phyloP scores from a whole-genome alignment of 92 coral and sea anemone species.

The Epizoanthus rinbou region DNA sequence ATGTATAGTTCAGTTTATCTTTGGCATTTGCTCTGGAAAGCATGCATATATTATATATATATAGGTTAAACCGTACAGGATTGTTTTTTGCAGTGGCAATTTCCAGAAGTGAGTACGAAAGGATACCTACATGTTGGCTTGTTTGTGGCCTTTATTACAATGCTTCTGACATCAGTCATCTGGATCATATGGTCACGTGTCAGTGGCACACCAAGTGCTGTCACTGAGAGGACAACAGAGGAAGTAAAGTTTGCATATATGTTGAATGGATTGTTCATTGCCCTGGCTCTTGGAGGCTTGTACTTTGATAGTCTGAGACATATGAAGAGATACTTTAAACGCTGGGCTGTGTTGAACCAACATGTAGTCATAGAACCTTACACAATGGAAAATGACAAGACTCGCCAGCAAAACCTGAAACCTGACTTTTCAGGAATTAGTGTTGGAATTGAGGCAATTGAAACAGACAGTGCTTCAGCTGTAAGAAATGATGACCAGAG shows the following conservation, averaged over 20 bases:
- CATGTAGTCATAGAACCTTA: slow-evolving; percentile 78
- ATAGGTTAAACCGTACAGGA: not conserved
- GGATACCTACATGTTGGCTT: slow-evolving; percentile 95
- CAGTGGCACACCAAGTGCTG: slow-evolving; percentile 84
- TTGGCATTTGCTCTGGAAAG: not conserved
- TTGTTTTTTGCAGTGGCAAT: slow-evolving; percentile 73
- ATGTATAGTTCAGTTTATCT: not conserved
- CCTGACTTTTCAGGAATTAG: slow-evolving; percentile 30
- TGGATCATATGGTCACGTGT: slow-evolving; percentile 99
- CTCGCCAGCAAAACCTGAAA: slow-evolving; percentile 1
- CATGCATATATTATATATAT: too few relatives aligned
- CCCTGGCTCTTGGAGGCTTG: slow-evolving; percentile 91
- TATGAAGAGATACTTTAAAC: slow-evolving; percentile 80
- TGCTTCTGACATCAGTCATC: slow-evolving; percentile 90
- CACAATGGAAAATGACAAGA: slow-evolving; percentile 41
- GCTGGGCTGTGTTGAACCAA: slow-evolving; percentile 90
- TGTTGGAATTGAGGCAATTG: slow-evolving; percentile 35
- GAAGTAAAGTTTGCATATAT: slow-evolving; percentile 95
- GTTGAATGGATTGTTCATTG: slow-evolving; percentile 93
- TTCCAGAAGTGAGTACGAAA: slow-evolving; percentile 94
- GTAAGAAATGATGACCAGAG: not conserved
- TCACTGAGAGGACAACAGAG: slow-evolving; percentile 89
- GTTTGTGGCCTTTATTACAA: slow-evolving; percentile 87
- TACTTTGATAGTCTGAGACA: slow-evolving; percentile 93
- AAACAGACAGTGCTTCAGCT: not conserved